phyloP scores from a whole-genome alignment of 2,113 vertebrate genomes.

The Chionodraco myersi region DNA sequence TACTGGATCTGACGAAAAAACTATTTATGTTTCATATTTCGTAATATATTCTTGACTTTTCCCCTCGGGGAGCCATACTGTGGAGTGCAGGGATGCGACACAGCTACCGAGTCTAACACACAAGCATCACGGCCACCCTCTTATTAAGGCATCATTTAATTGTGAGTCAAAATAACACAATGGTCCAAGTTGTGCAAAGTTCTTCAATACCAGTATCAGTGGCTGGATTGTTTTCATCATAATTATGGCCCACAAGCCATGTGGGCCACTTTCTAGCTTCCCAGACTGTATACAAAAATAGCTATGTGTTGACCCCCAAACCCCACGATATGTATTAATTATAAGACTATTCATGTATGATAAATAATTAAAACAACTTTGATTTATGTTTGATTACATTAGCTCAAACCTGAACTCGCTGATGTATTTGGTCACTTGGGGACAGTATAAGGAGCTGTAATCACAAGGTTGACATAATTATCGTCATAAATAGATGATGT shows the following conservation, averaged over 20 bases:
- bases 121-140: slow-evolving; percentile 11
- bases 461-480: no score
- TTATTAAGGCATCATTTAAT: slow-evolving; percentile 15
- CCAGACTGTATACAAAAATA: neutral
- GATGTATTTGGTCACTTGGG: no score
- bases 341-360: no score
- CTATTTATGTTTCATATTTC: neutral
- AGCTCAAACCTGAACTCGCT: no score
- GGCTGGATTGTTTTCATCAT: neutral
- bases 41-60: neutral
- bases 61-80: neutral
- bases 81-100: neutral
- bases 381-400: no score
- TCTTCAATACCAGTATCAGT: neutral
- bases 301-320: neutral
- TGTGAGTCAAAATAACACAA: neutral
- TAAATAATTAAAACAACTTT: no score
- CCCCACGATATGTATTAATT: neutral
- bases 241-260: neutral
- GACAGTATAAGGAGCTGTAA: no score
- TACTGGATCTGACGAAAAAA: neutral
- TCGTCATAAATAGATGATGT: no score
- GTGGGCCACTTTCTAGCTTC: neutral
- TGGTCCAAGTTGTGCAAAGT: neutral
- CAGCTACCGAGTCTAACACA: slow-evolving; percentile 1